phyloP scores from a whole-genome alignment of 2,113 vertebrate species.

The Rhipidura dahli region DNA sequence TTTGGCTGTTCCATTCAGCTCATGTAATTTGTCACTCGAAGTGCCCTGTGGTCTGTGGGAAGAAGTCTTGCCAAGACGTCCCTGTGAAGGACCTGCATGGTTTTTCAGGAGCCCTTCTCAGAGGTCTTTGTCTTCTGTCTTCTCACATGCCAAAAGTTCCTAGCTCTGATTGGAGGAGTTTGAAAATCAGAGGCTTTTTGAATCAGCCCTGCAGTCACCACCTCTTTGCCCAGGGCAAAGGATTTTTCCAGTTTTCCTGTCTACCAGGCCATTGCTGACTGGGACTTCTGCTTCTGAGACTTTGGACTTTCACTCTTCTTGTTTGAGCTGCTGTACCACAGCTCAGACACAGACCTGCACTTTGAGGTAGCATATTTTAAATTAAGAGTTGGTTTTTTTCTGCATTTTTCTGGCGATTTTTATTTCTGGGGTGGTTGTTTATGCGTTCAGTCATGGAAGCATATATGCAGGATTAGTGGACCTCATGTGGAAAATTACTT shows the following conservation, averaged over 20 bases:
- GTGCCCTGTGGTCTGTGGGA: not conserved
- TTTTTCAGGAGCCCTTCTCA: not conserved
- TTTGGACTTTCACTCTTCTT: not conserved
- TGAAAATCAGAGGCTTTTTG: not conserved
- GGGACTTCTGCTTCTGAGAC: not conserved
- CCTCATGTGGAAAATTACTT: not conserved
- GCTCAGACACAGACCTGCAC: not conserved
- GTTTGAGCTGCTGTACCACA: not conserved
- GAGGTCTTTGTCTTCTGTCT: not conserved
- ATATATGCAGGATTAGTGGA: not conserved
- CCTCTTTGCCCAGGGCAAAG: not conserved
- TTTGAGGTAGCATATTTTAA: not conserved
- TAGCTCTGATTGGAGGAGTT: not conserved
- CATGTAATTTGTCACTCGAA: not conserved
- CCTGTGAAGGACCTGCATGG: not conserved
- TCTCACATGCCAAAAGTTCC: not conserved
- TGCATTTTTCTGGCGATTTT: not conserved
- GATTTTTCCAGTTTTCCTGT: not conserved
- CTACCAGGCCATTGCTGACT: not conserved
- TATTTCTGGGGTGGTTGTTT: not conserved
- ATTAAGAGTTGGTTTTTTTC: not conserved
- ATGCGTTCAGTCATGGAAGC: rapidly evolving
- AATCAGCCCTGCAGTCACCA: not conserved
- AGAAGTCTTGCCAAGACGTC: not conserved
- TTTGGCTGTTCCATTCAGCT: not conserved